Percentiles rank a stretch among this genome's conserved stretches.
These are phyloP conservation scores for Lepidurus apus DNA, from an alignment of 1,140 invertebrate genomes.

Conservation along the genomic window DNA sequence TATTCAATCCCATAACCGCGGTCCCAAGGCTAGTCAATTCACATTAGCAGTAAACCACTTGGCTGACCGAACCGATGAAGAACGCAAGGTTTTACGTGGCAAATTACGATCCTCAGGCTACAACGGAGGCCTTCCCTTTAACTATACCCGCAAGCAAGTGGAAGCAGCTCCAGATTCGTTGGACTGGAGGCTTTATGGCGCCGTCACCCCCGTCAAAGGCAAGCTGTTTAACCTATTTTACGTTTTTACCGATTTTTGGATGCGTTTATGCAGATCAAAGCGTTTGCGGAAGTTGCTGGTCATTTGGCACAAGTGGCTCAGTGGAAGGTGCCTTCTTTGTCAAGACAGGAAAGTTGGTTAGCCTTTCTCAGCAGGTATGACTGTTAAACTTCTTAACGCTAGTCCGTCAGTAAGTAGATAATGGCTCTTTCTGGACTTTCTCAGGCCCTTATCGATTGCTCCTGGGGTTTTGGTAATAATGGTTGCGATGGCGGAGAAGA, in stretches of 20 bases:
- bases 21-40: constrained; percentile 59
- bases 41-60: constrained; percentile 78
- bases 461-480: constrained; percentile 93
- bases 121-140: constrained; percentile 72
- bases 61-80: constrained; percentile 70
- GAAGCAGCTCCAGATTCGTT: constrained; percentile 57
- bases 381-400: constrained; percentile 22
- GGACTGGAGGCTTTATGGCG: constrained; percentile 87
- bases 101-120: constrained; percentile 57
- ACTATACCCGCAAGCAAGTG: constrained; percentile 51
- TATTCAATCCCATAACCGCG: constrained; percentile 78
- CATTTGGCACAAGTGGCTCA: constrained; percentile 87
- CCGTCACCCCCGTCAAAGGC: constrained; percentile 91
- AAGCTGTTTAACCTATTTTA: constrained; percentile 35
- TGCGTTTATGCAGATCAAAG: constrained; percentile 66
- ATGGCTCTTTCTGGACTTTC: constrained; percentile 27
- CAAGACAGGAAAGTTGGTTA: constrained; percentile 69
- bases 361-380: constrained; percentile 72
- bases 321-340: constrained; percentile 88
- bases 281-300: constrained; percentile 95
- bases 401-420: neutral
- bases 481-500: constrained; percentile 72
- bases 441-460: constrained; percentile 86
- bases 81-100: constrained; percentile 74
- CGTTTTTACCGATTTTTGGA: neutral